Evolutionary conservation across 2,797 vertebrate species (phyloP), one percentile per base, ranked within the genome.

Genomic region (Tolypeutes matacus): DNA sequence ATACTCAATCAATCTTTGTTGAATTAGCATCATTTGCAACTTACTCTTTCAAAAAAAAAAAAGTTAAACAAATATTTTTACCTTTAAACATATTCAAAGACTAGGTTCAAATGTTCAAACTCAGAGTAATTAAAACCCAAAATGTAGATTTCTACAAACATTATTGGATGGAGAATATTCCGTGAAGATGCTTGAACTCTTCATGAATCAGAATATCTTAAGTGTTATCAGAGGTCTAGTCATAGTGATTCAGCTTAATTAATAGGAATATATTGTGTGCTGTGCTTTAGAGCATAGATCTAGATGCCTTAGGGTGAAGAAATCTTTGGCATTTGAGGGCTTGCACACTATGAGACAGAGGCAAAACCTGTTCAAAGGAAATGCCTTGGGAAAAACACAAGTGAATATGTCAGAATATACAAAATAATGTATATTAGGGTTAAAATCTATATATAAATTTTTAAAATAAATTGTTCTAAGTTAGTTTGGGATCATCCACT

Each of bases 101-200:
- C 12, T 10, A 78, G 1, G 5, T 91, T 84, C 76, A 85, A 83
- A 78, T 7, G 70, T 76, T 78, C 46, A 36, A 80, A 56, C 75
- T 17, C 36, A 58, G 31, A 81, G 25, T 60, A 25, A 46, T 15
- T 75, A 21, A 73, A 91, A 85, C 65, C 21, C 17, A 64, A 84
- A 53, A 89, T 77, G 4, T 75, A 58, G 21, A 51, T 77, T 86
- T 76, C 60, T 42, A 25, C 8, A 76, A 64, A 77, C 25, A 53
- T n/a, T n/a, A 85, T 42, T 58, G 25, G 88, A 72, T 23, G 53
- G 29, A 62, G 93, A 89, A 29, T 29, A 58, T 76, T 85, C 88
- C 34, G 56, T 90, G 18, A 76, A 92, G 69, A 73, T 67, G 14
- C n/a, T 84, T 76, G 60, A 89, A 72, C 25, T 85, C 69, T 93